Base-by-base conservation (phyloP, 2,888 invertebrate genomes). In the Poecilobothrus nobilitatus region DNA sequence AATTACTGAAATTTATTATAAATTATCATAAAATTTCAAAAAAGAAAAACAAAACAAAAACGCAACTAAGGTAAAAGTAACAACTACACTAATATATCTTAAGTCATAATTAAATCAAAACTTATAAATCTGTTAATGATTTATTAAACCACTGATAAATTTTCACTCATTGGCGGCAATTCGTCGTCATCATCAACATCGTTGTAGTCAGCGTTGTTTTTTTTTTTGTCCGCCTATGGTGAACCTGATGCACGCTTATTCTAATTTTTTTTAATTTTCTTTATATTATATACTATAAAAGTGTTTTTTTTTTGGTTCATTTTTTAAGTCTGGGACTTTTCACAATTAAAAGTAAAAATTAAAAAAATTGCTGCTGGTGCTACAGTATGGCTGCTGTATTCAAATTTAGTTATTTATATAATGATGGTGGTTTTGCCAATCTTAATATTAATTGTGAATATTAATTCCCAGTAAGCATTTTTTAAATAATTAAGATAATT, bases 81-180 rank as follows among this genome's bases (percentile, higher is more conserved):
- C 27, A 27, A 27, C 27, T 5, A 27, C 5, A 4, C 5, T 27
- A 53, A 53, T 53, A 6, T 15, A 12, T 53, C 53, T 53, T 18
- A 53, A 53, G 53, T 53, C 53, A 53, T 53, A 53, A 53, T 53
- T 53, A 53, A 53, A 53, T 53, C 53, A 53, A 53, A 53, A 53
- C 53, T 53, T 53, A 53, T 53, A 53, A 53, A 53, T 53, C 53
- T 53, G 53, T 53, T 53, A 53, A 53, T 53, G 53, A 53, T 53
- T 53, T 53, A 53, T 53, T 53, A 53, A 53, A 53, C 53, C 15
- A n/a, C 53, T 53, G 53, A 53, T 53, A 53, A 53, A 53, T 53
- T 53, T 53, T 53, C 53, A 53, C 53, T 53, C 53, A 53, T 18
- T 53, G 53, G 53, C 53, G 53, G 53, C 53, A 53, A 53, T 53